Percentiles rank a stretch among this genome's conserved stretches.
Conservation (phyloP, 2,113 vertebrate genomes). For the Misgurnus anguillicaudatus region DNA sequence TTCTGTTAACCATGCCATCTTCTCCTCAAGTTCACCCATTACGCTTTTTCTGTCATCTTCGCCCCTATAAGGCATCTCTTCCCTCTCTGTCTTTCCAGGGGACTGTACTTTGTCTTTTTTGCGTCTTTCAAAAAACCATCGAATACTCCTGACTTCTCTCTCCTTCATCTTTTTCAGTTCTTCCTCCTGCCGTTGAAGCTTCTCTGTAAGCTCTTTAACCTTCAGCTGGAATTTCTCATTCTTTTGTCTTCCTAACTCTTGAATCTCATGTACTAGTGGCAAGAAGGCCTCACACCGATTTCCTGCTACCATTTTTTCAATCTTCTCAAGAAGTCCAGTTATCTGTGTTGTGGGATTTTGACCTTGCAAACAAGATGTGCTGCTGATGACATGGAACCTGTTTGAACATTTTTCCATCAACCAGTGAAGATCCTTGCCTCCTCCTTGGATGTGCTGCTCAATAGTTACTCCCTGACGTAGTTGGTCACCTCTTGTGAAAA, state of each 20-base stretch:
- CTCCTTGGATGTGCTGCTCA: slow-evolving; percentile 69
- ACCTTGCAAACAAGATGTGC: slow-evolving; percentile 39
- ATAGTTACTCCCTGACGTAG: slow-evolving; percentile 71
- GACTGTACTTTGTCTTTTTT: slow-evolving; percentile 68
- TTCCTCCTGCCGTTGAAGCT: slow-evolving; percentile 65
- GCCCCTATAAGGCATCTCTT: slow-evolving; percentile 58
- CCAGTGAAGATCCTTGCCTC: slow-evolving; percentile 66
- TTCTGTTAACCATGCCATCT: slow-evolving; percentile 69
- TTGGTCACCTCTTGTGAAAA: slow-evolving; percentile 75
- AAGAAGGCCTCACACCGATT: slow-evolving; percentile 74
- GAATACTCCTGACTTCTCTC: slow-evolving; percentile 69
- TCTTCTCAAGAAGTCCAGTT: slow-evolving; percentile 69
- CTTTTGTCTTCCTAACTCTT: slow-evolving; percentile 63
- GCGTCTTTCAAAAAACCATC: slow-evolving; percentile 69
- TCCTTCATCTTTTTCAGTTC: slow-evolving; percentile 71
- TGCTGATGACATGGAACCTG: slow-evolving; percentile 68
- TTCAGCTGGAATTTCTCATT: slow-evolving; percentile 67
- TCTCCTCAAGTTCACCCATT: slow-evolving; percentile 67
- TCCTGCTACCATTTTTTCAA: slow-evolving; percentile 68
- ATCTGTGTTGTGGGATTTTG: slow-evolving; percentile 43
- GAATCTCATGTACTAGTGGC: slow-evolving; percentile 66
- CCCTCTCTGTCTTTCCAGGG: slow-evolving; percentile 54
- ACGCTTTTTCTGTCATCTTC: slow-evolving; percentile 65
- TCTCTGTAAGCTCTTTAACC: slow-evolving; percentile 66
- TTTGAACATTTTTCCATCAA: slow-evolving; percentile 69